These are phyloP conservation scores for Drosophila borborema DNA, from an alignment of 2,888 invertebrate genomes.

Conservation along the genomic window DNA sequence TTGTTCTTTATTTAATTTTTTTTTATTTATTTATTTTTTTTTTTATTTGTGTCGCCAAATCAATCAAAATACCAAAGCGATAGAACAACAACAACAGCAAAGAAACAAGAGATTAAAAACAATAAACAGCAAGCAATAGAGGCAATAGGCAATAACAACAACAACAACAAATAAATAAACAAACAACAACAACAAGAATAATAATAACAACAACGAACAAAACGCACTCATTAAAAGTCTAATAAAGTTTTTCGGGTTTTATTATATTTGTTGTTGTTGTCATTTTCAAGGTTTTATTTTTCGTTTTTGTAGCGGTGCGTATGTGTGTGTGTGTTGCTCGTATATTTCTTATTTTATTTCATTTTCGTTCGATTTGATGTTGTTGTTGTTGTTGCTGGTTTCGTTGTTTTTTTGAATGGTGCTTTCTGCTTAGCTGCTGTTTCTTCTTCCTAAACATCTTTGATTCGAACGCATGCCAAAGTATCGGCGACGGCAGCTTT, in stretches of 20 bases:
- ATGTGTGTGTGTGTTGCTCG: constrained; percentile 25
- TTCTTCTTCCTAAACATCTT: constrained; percentile 15
- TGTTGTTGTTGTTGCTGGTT: constrained; percentile 39
- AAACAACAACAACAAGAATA: constrained; percentile 22
- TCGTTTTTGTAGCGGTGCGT: constrained; percentile 41
- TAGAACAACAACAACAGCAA: constrained; percentile 20
- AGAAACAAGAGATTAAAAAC: constrained; percentile 26
- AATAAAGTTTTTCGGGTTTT: constrained; percentile 55
- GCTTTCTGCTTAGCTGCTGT: constrained; percentile 9
- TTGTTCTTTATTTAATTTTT: constrained; percentile 22
- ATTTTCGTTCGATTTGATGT: constrained; percentile 58
- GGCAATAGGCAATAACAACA: constrained; percentile 17
- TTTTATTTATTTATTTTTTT: constrained; percentile 5
- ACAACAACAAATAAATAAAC: constrained; percentile 18
- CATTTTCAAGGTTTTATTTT: constrained; percentile 60
- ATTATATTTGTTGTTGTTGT: constrained; percentile 37
- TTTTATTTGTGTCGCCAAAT: constrained; percentile 44
- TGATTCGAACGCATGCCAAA: constrained; percentile 44
- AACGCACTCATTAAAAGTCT: constrained; percentile 66
- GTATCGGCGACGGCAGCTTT: constrained; percentile 24
- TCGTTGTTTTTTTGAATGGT: constrained; percentile 17
- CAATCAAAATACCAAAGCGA: constrained; percentile 37
- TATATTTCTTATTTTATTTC: constrained; percentile 59
- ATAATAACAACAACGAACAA: constrained; percentile 39
- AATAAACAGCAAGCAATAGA: constrained; percentile 23